Conservation (phyloP, 1,140 invertebrate genomes). For the Hylaeus volcanicus region DNA sequence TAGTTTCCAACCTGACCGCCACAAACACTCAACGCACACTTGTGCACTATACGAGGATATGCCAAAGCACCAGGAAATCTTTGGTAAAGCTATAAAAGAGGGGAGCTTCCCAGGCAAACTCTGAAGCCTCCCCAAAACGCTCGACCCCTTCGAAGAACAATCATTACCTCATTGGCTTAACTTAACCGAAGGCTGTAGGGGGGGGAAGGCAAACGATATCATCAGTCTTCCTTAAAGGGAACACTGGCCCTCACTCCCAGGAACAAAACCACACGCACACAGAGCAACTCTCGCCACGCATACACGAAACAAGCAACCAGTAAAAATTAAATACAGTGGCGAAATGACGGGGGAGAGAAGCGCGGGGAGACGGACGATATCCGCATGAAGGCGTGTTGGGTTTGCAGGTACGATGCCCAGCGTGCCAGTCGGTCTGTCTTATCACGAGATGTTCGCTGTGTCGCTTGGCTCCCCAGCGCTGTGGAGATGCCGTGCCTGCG, state of each 20-base stretch:
- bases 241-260: neutral
- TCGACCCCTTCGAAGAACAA: neutral
- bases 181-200: neutral
- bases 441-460: slow-evolving; percentile 90
- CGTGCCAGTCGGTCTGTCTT: slow-evolving; percentile 83
- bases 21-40: no score
- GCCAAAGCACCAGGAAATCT: no score
- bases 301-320: slow-evolving; percentile 8
- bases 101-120: neutral
- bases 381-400: slow-evolving; percentile 73
- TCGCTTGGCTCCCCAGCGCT: slow-evolving; percentile 85
- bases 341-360: no score
- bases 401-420: slow-evolving; percentile 78
- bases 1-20: no score
- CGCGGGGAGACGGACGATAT: neutral
- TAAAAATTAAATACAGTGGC: neutral
- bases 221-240: slow-evolving; percentile 11
- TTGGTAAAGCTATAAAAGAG: no score
- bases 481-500: slow-evolving; percentile 90
- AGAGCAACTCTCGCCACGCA: slow-evolving; percentile 8
- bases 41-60: no score
- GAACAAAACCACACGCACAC: slow-evolving; percentile 29
- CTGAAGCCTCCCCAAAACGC: neutral
- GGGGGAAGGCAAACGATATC: neutral
- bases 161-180: neutral